These are phyloP conservation scores for Gisinianus flammeolus DNA, from an alignment of 2,888 invertebrate genomes.

Conservation along the genomic window DNA sequence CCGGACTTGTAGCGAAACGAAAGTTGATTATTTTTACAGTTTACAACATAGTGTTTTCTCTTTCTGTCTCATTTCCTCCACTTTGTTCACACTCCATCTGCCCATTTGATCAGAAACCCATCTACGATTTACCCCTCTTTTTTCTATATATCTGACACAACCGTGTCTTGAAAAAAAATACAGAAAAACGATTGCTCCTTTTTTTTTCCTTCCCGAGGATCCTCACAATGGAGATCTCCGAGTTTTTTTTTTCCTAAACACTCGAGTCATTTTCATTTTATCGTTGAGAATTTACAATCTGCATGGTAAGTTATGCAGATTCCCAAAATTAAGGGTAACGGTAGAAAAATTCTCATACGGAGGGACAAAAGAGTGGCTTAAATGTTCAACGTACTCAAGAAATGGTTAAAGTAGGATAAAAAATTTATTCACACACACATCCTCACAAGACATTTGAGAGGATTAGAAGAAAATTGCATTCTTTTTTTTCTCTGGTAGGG, in stretches of 20 bases:
- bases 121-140: neutral
- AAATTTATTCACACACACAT: too few species aligned
- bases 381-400: too few species aligned
- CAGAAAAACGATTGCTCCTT: neutral
- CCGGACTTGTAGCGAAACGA: neutral
- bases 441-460: too few species aligned
- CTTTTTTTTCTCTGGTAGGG: too few species aligned
- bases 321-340: neutral
- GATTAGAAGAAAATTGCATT: too few species aligned
- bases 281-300: too few species aligned
- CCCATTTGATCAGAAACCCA: conserved; percentile 14
- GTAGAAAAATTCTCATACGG: too few species aligned
- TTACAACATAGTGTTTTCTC: neutral
- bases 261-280: too few species aligned
- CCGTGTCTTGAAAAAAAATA: neutral
- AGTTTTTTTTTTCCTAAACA: too few species aligned
- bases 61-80: neutral
- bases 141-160: neutral
- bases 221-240: neutral
- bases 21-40: conserved; percentile 24
- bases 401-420: too few species aligned
- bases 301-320: too few species aligned
- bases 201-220: neutral
- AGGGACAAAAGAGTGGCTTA: neutral
- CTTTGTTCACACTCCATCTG: conserved; percentile 33